phyloP scores from a whole-genome alignment of 2,113 vertebrate genomes.

The Melanerpes formicivorus region DNA sequence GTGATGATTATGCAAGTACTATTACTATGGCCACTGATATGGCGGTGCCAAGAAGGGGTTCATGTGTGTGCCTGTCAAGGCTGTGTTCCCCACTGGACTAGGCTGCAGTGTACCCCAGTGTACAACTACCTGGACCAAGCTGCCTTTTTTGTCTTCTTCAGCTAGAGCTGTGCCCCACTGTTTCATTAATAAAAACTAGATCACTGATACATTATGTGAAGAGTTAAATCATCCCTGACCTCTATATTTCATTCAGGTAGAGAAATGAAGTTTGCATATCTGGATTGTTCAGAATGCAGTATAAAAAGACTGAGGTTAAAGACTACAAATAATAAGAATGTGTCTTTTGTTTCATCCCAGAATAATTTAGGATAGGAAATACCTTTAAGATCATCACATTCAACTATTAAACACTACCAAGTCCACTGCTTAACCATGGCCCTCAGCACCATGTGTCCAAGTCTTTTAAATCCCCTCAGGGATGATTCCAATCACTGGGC shows the following conservation, averaged over 20 bases:
- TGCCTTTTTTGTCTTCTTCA: neutral
- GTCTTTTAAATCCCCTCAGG: too few relatives aligned
- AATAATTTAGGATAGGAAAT: too few relatives aligned
- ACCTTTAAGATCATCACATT: too few relatives aligned
- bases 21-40: neutral
- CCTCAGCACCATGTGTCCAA: too few relatives aligned
- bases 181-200: neutral
- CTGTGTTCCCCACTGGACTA: neutral
- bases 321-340: conserved; percentile 4
- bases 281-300: neutral
- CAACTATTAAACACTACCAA: too few relatives aligned
- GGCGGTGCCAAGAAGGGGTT: neutral
- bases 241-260: neutral
- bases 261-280: conserved; percentile 22
- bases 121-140: neutral
- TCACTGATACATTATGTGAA: neutral
- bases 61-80: neutral
- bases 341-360: neutral
- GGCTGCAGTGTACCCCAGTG: neutral
- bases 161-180: neutral
- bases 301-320: conserved; percentile 6
- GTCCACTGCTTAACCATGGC: too few relatives aligned
- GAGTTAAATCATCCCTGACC: neutral
- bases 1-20: neutral
- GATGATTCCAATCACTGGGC: too few relatives aligned